Conservation (phyloP, 2,888 invertebrate genomes). For the Deroplatys truncata region DNA sequence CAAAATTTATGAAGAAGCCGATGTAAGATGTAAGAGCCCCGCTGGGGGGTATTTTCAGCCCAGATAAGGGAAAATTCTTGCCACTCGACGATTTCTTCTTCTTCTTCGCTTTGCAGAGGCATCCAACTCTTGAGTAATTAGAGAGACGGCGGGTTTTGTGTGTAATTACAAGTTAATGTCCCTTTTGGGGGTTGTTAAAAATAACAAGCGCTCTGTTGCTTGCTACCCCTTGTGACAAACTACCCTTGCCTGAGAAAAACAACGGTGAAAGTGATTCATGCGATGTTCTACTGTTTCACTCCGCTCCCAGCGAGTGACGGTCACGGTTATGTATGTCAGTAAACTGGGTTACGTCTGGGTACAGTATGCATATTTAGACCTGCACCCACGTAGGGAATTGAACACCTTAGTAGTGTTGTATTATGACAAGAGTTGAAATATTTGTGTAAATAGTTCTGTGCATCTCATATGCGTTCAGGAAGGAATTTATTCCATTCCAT, state of each 20-base stretch:
- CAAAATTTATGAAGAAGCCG: too few species aligned
- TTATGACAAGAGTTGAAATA: too few species aligned
- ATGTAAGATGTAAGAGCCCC: too few species aligned
- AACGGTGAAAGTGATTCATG: not conserved
- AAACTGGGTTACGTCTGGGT: too few species aligned
- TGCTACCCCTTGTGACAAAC: not conserved
- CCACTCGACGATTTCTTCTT: not conserved
- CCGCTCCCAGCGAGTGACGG: not conserved
- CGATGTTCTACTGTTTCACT: not conserved
- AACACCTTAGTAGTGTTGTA: too few species aligned
- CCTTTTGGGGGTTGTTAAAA: not conserved
- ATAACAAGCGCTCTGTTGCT: not conserved
- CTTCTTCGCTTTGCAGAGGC: not conserved
- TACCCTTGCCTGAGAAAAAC: not conserved
- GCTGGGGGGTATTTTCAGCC: not conserved
- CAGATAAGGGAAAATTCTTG: not conserved
- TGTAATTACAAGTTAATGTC: constrained; percentile 6
- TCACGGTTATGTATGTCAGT: not conserved
- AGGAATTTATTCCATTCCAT: too few species aligned
- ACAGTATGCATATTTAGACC: too few species aligned
- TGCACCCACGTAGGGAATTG: too few species aligned
- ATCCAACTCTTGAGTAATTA: not conserved
- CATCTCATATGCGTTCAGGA: too few species aligned
- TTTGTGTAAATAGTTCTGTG: too few species aligned
- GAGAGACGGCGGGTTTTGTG: not conserved